These are phyloP conservation scores for Orchesella flavescens DNA, from an alignment of 2,888 invertebrate species.

Conservation along the genomic window DNA sequence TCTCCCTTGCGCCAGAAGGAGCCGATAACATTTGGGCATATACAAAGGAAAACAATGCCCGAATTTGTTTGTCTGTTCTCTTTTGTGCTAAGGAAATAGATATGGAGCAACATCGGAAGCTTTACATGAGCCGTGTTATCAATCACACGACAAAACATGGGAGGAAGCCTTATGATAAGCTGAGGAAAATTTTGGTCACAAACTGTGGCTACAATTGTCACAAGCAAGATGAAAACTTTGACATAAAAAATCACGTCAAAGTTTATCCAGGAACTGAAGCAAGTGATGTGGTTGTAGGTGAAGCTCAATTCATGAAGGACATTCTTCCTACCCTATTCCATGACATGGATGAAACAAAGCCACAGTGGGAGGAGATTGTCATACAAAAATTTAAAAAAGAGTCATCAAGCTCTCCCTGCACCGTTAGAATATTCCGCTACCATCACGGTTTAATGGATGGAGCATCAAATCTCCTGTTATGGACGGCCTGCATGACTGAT, in stretches of 20 bases:
- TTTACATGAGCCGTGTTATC: slow-evolving; percentile 58
- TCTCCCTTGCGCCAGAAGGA: slow-evolving; percentile 59
- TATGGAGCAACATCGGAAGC: slow-evolving; percentile 47
- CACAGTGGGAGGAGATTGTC: slow-evolving; percentile 70
- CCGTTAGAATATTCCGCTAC: slow-evolving; percentile 62
- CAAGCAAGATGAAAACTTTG: slow-evolving; percentile 63
- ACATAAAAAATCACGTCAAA: slow-evolving; percentile 64
- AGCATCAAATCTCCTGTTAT: slow-evolving; percentile 61
- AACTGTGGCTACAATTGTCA: slow-evolving; percentile 67
- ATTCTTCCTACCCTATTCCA: slow-evolving; percentile 53
- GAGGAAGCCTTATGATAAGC: slow-evolving; percentile 63
- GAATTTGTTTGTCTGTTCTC: slow-evolving; percentile 58
- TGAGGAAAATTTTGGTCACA: slow-evolving; percentile 64
- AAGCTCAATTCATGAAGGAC: slow-evolving; percentile 57
- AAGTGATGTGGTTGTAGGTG: slow-evolving; percentile 27
- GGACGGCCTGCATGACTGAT: slow-evolving; percentile 64
- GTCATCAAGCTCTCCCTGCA: neutral
- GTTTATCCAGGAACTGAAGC: slow-evolving; percentile 25
- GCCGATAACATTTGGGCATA: slow-evolving; percentile 68
- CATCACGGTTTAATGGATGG: slow-evolving; percentile 70
- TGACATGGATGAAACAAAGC: slow-evolving; percentile 67
- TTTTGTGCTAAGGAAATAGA: slow-evolving; percentile 60
- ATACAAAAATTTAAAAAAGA: slow-evolving; percentile 58
- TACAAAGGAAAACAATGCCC: slow-evolving; percentile 65
- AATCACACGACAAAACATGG: slow-evolving; percentile 56